These are phyloP conservation scores for Sipha flava DNA, from an alignment of 1,140 invertebrate species.

Conservation along the genomic window DNA sequence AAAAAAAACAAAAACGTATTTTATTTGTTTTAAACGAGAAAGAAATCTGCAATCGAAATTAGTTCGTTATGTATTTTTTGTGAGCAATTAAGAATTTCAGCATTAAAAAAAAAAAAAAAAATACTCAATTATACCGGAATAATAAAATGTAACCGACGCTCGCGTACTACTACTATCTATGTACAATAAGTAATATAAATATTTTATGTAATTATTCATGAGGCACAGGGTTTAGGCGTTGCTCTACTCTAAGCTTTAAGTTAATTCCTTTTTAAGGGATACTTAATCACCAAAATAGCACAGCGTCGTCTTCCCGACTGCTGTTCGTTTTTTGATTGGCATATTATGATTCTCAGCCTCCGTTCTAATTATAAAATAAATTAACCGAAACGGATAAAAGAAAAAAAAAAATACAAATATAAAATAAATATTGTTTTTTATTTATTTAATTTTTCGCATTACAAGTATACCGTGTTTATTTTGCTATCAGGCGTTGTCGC, in stretches of 20 bases:
- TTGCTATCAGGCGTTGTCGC: too few relatives aligned
- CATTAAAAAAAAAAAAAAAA: background rate
- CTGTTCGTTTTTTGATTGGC: background rate
- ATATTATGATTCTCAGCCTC: background rate
- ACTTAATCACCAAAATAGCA: slow-evolving; percentile 4
- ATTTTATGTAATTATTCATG: slow-evolving; percentile 5
- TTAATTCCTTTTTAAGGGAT: slow-evolving; percentile 19
- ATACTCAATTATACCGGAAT: background rate
- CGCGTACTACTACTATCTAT: background rate
- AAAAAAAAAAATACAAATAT: background rate
- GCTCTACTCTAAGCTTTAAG: background rate
- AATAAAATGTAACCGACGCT: background rate
- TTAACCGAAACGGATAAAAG: too few relatives aligned
- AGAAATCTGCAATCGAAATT: background rate
- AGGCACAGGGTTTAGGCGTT: background rate
- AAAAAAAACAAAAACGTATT: background rate
- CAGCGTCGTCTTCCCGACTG: background rate
- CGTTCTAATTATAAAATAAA: background rate
- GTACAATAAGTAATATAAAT: background rate
- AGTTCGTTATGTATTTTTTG: background rate
- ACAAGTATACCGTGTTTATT: background rate
- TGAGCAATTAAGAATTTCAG: background rate
- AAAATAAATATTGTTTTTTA: background rate
- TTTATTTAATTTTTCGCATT: background rate
- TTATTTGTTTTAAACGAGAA: background rate